A percentile compares a stretch with the other conserved stretches of the same genome.
These are phyloP conservation scores for Choristoneura fumiferana DNA, from an alignment of 1,140 invertebrate genomes.

Conservation along the genomic window DNA sequence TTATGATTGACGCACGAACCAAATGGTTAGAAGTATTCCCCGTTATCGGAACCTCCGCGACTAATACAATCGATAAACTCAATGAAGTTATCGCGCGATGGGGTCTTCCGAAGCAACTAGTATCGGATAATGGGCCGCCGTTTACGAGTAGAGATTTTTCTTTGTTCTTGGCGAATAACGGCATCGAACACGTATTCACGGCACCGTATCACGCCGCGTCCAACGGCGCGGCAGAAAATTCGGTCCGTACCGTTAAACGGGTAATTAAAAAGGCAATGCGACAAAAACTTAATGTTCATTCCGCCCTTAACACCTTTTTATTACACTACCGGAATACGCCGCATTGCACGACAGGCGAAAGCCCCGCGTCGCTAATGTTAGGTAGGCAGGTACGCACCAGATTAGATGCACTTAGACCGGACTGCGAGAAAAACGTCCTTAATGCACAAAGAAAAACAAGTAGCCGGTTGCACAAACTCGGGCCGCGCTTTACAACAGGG, in stretches of 20 bases:
- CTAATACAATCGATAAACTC: constrained; percentile 31
- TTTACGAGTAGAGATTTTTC: constrained; percentile 43
- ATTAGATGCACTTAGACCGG: too few relatives aligned
- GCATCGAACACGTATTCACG: constrained; percentile 30
- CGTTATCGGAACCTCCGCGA: not conserved
- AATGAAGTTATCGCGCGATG: constrained; percentile 32
- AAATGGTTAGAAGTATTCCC: constrained; percentile 26
- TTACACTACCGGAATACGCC: constrained; percentile 8
- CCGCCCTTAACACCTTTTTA: not conserved
- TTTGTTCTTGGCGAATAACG: constrained; percentile 36
- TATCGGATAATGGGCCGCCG: constrained; percentile 47
- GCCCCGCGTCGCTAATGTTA: too few relatives aligned
- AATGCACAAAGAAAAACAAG: too few relatives aligned
- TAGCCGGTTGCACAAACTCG: not conserved
- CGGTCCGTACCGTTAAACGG: constrained; percentile 2
- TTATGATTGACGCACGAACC: constrained; percentile 26
- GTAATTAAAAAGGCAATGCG: too few relatives aligned
- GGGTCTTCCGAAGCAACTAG: constrained; percentile 40
- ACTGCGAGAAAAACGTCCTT: too few relatives aligned
- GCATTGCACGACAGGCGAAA: too few relatives aligned
- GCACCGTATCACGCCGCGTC: too few relatives aligned
- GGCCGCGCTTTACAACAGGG: too few relatives aligned
- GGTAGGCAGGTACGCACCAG: too few relatives aligned
- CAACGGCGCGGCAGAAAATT: constrained; percentile 6
- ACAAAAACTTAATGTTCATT: not conserved